Percentiles rank a stretch among this genome's conserved stretches.
Evolutionary conservation across 2,888 invertebrate species (phyloP).

Genomic region (Agrotis puta): DNA sequence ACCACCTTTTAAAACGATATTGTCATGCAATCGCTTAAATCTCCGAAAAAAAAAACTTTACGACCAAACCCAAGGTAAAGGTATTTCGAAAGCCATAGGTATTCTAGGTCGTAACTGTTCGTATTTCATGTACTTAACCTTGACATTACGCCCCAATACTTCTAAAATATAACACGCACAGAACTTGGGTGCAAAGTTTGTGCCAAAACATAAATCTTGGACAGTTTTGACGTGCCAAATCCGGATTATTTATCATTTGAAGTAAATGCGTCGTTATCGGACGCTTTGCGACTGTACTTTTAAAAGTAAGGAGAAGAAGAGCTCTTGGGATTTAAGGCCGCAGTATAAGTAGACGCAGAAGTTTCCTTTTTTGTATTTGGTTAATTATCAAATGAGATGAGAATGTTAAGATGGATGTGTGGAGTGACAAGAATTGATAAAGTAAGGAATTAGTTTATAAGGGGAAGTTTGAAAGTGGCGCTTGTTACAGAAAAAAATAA

Average conservation of each 20-base stretch:
- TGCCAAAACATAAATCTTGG: slow-evolving; percentile 48
- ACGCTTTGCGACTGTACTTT: background rate
- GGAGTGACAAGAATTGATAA: too few species aligned
- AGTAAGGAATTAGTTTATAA: too few species aligned
- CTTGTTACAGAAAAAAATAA: too few species aligned
- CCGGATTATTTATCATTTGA: slow-evolving; percentile 14
- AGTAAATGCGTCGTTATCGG: slow-evolving; percentile 1
- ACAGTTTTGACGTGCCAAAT: slow-evolving; percentile 30
- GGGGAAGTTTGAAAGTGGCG: too few species aligned
- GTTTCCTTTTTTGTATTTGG: too few species aligned
- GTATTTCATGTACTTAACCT: slow-evolving; percentile 22
- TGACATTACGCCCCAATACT: slow-evolving; percentile 13
- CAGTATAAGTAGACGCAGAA: background rate
- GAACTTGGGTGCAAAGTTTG: slow-evolving; percentile 26
- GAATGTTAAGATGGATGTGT: too few species aligned
- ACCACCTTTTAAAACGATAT: background rate
- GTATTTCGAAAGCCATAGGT: slow-evolving; percentile 9
- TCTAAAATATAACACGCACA: slow-evolving; percentile 42
- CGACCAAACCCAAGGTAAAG: slow-evolving; percentile 34
- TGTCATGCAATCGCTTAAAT: too few species aligned
- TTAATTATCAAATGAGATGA: too few species aligned
- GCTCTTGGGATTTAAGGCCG: background rate
- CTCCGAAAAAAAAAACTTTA: slow-evolving; percentile 29
- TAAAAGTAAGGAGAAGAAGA: background rate
- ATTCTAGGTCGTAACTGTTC: slow-evolving; percentile 19